These are phyloP conservation scores for Hypsopygia costalis DNA, from an alignment of 2,888 invertebrate species.

Conservation along the genomic window DNA sequence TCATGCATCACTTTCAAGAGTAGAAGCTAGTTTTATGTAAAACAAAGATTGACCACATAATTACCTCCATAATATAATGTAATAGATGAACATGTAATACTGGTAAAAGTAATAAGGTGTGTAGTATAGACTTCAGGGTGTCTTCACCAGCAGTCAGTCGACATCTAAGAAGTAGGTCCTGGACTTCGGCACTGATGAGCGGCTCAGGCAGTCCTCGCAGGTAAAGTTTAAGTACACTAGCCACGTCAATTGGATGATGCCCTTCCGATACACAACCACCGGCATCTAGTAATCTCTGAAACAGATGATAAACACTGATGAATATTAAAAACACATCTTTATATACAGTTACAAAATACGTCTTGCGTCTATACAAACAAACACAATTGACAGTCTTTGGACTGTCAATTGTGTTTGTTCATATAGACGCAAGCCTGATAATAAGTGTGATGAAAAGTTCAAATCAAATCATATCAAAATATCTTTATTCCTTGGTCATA, in stretches of 20 bases:
- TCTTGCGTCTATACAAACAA: too few species aligned
- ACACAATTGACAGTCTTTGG: too few species aligned
- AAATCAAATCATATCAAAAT: too few species aligned
- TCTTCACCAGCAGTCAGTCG: constrained; percentile 79
- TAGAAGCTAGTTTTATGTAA: too few species aligned
- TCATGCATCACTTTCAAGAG: too few species aligned
- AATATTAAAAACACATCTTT: too few species aligned
- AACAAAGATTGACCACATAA: too few species aligned
- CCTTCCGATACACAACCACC: constrained; percentile 85
- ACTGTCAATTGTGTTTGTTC: too few species aligned
- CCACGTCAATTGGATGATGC: constrained; percentile 91
- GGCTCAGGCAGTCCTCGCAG: constrained; percentile 93
- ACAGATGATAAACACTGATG: constrained; percentile 8
- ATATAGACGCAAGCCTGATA: too few species aligned
- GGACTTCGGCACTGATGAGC: constrained; percentile 86
- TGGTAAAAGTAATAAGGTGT: constrained; percentile 87
- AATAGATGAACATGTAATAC: constrained; percentile 88
- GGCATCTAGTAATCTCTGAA: constrained; percentile 84
- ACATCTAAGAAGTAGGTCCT: constrained; percentile 88
- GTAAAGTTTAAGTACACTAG: constrained; percentile 92
- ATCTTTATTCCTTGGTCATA: too few species aligned
- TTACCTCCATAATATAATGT: constrained; percentile 90
- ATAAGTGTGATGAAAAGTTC: too few species aligned
- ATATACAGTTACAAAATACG: too few species aligned
- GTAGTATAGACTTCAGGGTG: constrained; percentile 83